Evolutionary conservation across 2,888 invertebrate species (phyloP).

Genomic region (Villa cingulata): DNA sequence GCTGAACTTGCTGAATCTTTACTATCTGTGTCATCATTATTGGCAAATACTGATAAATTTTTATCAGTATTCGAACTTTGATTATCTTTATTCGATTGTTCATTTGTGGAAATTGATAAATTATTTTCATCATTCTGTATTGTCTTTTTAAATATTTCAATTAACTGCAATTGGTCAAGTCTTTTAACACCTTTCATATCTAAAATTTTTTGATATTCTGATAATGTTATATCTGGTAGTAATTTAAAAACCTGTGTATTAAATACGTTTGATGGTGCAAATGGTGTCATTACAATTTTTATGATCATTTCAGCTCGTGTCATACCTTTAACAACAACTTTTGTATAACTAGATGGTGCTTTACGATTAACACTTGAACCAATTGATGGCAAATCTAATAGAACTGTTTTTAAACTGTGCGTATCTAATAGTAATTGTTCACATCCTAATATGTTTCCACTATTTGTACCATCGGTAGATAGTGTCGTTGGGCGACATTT

Average conservation of each 20-base stretch:
- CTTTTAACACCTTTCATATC: conserved; percentile 79
- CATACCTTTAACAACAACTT: conserved; percentile 68
- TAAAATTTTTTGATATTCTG: conserved; percentile 86
- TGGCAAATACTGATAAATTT: background rate
- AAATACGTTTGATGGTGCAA: conserved; percentile 65
- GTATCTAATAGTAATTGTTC: conserved; percentile 90
- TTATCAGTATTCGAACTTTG: background rate
- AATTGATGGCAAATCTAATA: conserved; percentile 87
- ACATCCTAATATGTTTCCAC: conserved; percentile 56
- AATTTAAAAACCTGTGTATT: conserved; percentile 82
- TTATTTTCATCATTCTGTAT: background rate
- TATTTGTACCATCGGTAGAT: conserved; percentile 14
- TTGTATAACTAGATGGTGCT: conserved; percentile 76
- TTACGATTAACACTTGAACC: conserved; percentile 78
- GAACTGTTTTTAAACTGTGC: conserved; percentile 83
- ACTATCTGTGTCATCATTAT: background rate
- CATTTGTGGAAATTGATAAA: too few relatives aligned
- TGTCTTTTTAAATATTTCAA: conserved; percentile 41
- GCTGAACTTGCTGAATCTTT: background rate
- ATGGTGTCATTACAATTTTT: conserved; percentile 94
- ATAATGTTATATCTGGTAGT: conserved; percentile 73
- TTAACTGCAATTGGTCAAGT: conserved; percentile 42
- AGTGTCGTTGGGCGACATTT: conserved; percentile 51
- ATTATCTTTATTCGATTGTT: too few relatives aligned
- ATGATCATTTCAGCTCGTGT: conserved; percentile 96